phyloP scores from a whole-genome alignment of 2,113 vertebrate species.

The Oreochromis spilurus region DNA sequence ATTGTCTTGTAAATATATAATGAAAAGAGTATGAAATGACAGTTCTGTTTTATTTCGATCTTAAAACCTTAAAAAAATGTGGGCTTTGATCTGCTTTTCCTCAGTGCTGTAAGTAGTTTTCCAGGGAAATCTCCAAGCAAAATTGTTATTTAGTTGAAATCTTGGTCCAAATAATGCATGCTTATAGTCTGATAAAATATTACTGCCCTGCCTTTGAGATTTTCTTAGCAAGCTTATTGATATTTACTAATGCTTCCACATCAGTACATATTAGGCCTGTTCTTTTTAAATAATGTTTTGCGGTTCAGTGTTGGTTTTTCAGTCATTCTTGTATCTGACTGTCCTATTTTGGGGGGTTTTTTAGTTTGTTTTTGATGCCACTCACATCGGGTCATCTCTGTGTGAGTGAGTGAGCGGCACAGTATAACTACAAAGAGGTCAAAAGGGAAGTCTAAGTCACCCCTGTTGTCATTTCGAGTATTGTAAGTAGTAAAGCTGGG shows the following conservation, averaged over 20 bases:
- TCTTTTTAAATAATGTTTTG: neutral
- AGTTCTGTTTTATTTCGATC: neutral
- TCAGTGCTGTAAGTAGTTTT: neutral
- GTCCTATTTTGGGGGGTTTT: neutral
- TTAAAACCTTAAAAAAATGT: neutral
- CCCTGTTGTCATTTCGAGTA: slow-evolving; percentile 24
- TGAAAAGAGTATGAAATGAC: neutral
- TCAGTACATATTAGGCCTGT: neutral
- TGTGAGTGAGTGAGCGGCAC: slow-evolving; percentile 16
- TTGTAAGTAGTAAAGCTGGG: slow-evolving; percentile 23
- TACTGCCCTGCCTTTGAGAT: neutral
- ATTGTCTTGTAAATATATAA: neutral
- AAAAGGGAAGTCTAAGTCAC: slow-evolving; percentile 1
- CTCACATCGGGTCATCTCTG: neutral
- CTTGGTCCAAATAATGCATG: neutral
- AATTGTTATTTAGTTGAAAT: neutral
- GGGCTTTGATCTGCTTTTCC: neutral
- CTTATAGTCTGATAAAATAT: neutral
- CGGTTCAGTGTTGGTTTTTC: neutral
- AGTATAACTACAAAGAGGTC: neutral
- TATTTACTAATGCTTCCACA: neutral
- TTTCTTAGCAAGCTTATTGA: neutral
- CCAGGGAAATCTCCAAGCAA: neutral
- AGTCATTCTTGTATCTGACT: neutral
- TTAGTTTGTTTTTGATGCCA: neutral